Evolutionary conservation across 2,113 vertebrate genomes (phyloP).

Genomic region (Amphilophus citrinellus): DNA sequence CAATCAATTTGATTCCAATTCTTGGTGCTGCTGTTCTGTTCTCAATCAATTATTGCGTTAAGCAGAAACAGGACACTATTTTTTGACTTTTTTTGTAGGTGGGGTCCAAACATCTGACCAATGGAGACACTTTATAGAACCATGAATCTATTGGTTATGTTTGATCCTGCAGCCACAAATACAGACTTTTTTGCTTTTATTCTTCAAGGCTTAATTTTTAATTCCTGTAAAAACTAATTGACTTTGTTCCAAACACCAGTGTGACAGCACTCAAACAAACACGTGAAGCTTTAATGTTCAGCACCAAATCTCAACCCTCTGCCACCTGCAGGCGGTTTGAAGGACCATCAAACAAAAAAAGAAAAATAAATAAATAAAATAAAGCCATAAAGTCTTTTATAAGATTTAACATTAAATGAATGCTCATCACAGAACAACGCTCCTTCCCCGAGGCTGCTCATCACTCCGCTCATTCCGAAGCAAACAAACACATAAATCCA

Average conservation of each 20-base stretch:
- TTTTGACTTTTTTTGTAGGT: background rate
- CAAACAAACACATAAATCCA: constrained; percentile 10
- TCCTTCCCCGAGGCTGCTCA: background rate
- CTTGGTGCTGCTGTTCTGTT: background rate
- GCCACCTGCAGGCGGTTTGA: background rate
- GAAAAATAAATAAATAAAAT: background rate
- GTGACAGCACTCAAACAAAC: background rate
- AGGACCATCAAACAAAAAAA: background rate
- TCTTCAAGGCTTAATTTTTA: background rate
- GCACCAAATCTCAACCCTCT: background rate
- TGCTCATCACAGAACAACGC: background rate
- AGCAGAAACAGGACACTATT: background rate
- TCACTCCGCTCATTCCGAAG: background rate
- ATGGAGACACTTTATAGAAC: background rate
- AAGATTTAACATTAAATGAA: background rate
- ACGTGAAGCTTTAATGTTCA: background rate
- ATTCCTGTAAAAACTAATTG: background rate
- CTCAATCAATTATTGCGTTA: background rate
- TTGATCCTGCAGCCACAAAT: background rate
- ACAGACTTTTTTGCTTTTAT: rapidly evolving
- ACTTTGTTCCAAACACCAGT: background rate
- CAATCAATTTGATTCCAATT: background rate
- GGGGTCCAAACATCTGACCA: background rate
- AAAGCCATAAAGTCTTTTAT: background rate
- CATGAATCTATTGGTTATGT: rapidly evolving